Evolutionary conservation across 92 coral and sea anemone genomes (phyloP).

Genomic region (Epizoanthus ramosus): DNA sequence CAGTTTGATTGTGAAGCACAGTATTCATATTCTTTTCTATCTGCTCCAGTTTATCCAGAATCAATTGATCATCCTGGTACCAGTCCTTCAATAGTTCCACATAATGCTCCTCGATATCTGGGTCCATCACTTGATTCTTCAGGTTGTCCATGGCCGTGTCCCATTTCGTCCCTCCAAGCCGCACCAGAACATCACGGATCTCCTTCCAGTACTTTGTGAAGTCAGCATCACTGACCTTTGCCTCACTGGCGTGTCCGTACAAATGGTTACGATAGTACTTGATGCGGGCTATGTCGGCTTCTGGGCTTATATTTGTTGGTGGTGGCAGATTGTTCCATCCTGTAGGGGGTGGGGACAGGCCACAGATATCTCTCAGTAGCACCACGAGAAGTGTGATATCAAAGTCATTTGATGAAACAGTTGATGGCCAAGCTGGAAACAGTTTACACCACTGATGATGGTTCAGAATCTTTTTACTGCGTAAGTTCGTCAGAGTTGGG

Average conservation of each 20-base stretch:
- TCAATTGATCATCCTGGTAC: slow-evolving; percentile 15
- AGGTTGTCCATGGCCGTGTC: slow-evolving; percentile 24
- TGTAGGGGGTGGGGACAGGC: slow-evolving; percentile 33
- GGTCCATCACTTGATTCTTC: slow-evolving; percentile 43
- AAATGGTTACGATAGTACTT: slow-evolving; percentile 44
- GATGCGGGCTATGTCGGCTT: slow-evolving; percentile 51
- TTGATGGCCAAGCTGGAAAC: slow-evolving; percentile 16
- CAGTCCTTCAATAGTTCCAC: slow-evolving; percentile 28
- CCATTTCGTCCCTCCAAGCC: slow-evolving; percentile 43
- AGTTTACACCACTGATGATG: slow-evolving; percentile 38
- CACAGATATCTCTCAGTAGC: slow-evolving; percentile 41
- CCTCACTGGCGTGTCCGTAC: slow-evolving; percentile 33
- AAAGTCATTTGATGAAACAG: slow-evolving; percentile 30
- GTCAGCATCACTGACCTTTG: slow-evolving; percentile 43
- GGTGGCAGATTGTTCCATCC: slow-evolving; percentile 54
- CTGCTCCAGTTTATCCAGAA: not conserved
- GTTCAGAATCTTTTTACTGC: not conserved
- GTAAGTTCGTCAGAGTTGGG: not conserved
- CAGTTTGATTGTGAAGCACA: not conserved
- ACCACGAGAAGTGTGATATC: slow-evolving; percentile 43
- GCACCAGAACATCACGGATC: slow-evolving; percentile 35
- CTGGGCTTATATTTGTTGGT: slow-evolving; percentile 28
- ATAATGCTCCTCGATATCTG: slow-evolving; percentile 41
- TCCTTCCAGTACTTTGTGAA: slow-evolving; percentile 41
- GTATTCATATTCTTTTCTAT: not conserved